Evolutionary conservation across 2,113 vertebrate species (phyloP).

Genomic region (Gobiocypris rarus): DNA sequence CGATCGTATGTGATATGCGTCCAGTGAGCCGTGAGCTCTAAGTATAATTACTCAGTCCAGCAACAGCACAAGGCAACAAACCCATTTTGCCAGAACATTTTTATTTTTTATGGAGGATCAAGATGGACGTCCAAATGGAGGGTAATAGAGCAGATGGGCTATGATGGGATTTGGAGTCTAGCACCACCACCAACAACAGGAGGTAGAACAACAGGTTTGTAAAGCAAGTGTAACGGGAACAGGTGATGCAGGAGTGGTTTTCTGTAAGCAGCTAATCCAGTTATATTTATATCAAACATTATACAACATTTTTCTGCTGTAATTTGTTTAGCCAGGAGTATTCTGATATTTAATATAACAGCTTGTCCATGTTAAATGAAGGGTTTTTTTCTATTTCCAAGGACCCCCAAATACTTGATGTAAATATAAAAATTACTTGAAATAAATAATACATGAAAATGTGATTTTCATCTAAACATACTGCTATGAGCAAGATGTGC

Average conservation of each 20-base stretch:
- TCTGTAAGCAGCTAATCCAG: background rate
- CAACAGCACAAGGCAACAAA: conserved; percentile 24
- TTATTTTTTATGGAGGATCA: conserved; percentile 33
- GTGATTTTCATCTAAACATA: too few relatives aligned
- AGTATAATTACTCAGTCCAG: conserved; percentile 49
- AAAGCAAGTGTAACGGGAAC: conserved; percentile 6
- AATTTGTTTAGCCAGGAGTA: background rate
- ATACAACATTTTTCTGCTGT: background rate
- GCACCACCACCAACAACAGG: background rate
- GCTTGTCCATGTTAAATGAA: background rate
- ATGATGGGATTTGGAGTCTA: conserved; percentile 29
- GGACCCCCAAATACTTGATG: background rate
- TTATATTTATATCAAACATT: background rate
- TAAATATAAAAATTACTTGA: too few relatives aligned
- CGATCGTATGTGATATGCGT: conserved; percentile 1
- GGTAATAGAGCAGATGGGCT: conserved; percentile 38
- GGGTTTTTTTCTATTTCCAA: background rate
- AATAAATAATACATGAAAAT: background rate
- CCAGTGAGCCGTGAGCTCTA: conserved; percentile 2
- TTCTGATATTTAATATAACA: background rate
- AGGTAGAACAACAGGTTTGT: conserved; percentile 30
- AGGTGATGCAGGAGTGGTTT: background rate
- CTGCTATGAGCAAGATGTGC: too few relatives aligned
- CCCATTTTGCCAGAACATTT: conserved; percentile 30
- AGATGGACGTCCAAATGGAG: conserved; percentile 32